Evolutionary conservation across 2,797 vertebrate species (phyloP).

Genomic region (Silurus aristotelis): DNA sequence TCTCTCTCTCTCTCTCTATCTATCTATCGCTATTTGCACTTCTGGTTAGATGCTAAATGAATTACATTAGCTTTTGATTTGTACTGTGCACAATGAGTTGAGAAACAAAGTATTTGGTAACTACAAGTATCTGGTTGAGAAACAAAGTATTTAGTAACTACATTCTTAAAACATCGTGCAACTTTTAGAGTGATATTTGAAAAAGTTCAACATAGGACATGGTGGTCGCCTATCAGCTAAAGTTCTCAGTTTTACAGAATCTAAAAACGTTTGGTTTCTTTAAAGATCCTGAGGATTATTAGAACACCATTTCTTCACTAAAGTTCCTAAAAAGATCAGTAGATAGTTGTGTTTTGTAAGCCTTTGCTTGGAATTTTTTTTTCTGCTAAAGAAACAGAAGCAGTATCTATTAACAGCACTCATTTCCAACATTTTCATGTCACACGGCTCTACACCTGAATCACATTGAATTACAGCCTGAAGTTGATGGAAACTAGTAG

Average conservation of each 20-base stretch:
- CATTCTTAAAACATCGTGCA: background rate
- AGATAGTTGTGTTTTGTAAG: background rate
- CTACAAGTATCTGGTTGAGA: too few relatives aligned
- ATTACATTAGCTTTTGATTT: too few relatives aligned
- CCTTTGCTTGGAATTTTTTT: background rate
- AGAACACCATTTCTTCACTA: background rate
- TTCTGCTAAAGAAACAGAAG: background rate
- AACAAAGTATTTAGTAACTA: background rate
- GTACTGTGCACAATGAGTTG: too few relatives aligned
- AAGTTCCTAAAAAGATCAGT: background rate
- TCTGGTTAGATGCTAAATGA: too few relatives aligned
- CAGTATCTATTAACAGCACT: background rate
- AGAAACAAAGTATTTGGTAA: background rate
- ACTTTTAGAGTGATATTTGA: background rate
- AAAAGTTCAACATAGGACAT: background rate
- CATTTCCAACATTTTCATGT: background rate
- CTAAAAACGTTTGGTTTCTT: background rate
- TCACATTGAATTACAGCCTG: too few relatives aligned
- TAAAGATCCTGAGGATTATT: background rate
- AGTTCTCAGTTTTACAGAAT: background rate
- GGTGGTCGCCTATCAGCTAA: background rate
- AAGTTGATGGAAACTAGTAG: background rate
- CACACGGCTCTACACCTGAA: background rate
- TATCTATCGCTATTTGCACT: too few relatives aligned
- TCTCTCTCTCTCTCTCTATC: too few relatives aligned